phyloP scores from a whole-genome alignment of 2,113 vertebrate genomes.

The Sturnus vulgaris region DNA sequence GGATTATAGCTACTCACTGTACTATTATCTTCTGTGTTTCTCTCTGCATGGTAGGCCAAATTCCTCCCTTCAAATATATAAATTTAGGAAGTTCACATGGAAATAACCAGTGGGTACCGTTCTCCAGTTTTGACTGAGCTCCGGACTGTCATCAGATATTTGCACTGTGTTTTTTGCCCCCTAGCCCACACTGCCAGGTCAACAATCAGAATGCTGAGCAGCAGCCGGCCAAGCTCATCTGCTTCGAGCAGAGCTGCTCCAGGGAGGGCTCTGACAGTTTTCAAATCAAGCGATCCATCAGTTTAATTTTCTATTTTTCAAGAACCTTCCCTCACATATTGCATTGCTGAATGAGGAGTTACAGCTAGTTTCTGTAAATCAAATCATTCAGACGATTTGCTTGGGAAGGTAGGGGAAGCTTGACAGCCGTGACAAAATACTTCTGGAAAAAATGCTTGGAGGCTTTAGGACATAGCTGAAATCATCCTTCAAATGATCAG shows the following conservation, averaged over 20 bases:
- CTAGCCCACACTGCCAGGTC: background rate
- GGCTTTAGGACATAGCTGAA: background rate
- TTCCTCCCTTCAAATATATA: background rate
- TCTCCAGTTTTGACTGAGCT: background rate
- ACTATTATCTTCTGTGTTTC: background rate
- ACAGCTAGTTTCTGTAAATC: slow-evolving; percentile 33
- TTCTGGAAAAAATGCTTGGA: slow-evolving; percentile 44
- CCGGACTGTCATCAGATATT: background rate
- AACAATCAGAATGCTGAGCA: background rate
- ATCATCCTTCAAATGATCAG: slow-evolving; percentile 24
- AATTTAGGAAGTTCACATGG: background rate
- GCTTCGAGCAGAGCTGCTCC: background rate
- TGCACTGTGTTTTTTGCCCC: background rate
- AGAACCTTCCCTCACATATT: slow-evolving; percentile 27
- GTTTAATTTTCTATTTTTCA: slow-evolving; percentile 51
- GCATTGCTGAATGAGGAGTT: background rate
- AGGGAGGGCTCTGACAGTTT: background rate
- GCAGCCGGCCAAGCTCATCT: background rate
- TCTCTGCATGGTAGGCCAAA: background rate
- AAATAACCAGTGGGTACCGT: background rate
- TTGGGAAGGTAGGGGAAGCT: slow-evolving; percentile 20
- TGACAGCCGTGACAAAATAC: slow-evolving; percentile 56
- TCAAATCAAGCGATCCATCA: slow-evolving; percentile 34
- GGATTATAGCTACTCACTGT: background rate
- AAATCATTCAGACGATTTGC: slow-evolving; percentile 32